Base-by-base conservation (phyloP, 2,113 vertebrate genomes). In the Piaya cayana region DNA sequence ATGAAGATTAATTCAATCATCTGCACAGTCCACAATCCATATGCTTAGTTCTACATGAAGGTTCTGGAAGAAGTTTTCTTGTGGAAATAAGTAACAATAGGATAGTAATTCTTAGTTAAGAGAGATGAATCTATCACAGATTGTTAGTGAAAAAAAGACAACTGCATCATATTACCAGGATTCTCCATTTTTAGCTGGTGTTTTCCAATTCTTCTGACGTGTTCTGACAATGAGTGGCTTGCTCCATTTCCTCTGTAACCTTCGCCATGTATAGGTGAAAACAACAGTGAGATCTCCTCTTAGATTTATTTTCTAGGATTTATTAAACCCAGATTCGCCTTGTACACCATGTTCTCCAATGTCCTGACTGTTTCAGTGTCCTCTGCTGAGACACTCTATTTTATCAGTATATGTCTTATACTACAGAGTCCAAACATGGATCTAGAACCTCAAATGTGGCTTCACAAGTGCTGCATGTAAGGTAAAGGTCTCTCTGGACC, bases 401-500 rank as follows among this genome's bases (percentile, higher is more conserved):
- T 3, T 52, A 25, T 37, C 29, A 45, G 15, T 69, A 43, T 21
- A 20, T 37, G 12, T 22, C 29, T 74, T 63, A 12, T 27, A 18
- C 1, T 43, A 16, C 5, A 2, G 1, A 77, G 22, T 26, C 17
- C 65, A 81, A 56, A 62, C 0, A 0, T 30, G 15, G 12, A 67
- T 65, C 25, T 52, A 84, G 47, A 71, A 42, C 6, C 92, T 55
- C 37, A 79, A 6, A 9, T 16, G 23, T 63, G 47, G 12, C 32
- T 25, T 82, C 47, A 63, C 8, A 70, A 50, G 11, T 30, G 10
- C 34, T 50, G 4, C 5, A 9, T 11, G 12, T 14, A 68, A 18
- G 5, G 5, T 29, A 49, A 78, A 32, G 9, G 2, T 49, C 34
- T 81, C 18, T 19, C 10, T 76, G 32, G n/a, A 50, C n/a, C 12